phyloP scores from a whole-genome alignment of 2,113 vertebrate species.

The Hippolais icterina region DNA sequence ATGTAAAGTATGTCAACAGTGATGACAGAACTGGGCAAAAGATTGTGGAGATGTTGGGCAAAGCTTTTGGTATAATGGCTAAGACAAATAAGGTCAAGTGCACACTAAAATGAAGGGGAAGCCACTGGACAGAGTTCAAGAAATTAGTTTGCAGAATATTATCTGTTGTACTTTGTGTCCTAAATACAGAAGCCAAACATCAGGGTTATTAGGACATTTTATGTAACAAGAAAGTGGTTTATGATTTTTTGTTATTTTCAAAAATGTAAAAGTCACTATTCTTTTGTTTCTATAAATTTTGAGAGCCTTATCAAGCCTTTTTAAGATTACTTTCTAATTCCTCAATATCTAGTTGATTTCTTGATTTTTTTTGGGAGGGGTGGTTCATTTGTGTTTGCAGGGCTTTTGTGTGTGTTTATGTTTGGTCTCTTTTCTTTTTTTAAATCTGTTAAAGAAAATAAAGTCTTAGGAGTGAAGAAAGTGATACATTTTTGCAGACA shows the following conservation, averaged over 20 bases:
- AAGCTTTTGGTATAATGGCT: not conserved
- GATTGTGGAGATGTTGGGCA: not conserved
- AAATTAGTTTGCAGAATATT: not conserved
- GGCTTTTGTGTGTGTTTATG: rapidly evolving
- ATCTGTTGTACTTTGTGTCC: not conserved
- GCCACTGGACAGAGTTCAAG: not conserved
- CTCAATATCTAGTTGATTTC: not conserved
- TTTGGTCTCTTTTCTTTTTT: not conserved
- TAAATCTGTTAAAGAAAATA: not conserved
- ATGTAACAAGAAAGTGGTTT: not conserved
- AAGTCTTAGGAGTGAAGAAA: not conserved
- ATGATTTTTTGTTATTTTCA: not conserved
- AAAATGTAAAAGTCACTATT: not conserved
- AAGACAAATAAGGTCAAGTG: not conserved
- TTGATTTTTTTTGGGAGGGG: not conserved
- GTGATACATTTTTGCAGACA: not conserved
- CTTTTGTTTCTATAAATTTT: not conserved
- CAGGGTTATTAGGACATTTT: not conserved
- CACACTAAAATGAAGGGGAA: not conserved
- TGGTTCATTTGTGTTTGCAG: not conserved
- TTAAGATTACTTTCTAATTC: not conserved
- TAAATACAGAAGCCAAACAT: not conserved
- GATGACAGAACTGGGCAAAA: not conserved
- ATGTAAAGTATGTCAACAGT: not conserved
- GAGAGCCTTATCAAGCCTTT: not conserved